Base-by-base conservation (phyloP, 2,113 vertebrate genomes). In the Myrmecobius fasciatus region DNA sequence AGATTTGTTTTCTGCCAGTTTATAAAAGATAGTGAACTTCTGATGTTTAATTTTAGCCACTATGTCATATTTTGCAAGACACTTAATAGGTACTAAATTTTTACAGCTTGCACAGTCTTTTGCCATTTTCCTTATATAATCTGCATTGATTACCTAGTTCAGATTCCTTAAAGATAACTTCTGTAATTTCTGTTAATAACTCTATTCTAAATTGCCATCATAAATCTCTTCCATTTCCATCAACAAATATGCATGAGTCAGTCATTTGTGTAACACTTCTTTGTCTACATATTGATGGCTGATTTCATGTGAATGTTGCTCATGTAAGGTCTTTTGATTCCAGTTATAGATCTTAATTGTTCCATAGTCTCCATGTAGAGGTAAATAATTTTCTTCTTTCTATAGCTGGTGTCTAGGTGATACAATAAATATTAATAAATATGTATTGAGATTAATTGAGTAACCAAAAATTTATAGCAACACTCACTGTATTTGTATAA, bases 361-460 rank as follows among this genome's bases (percentile, higher is more conserved):
- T 75, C 36, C 17, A n/a, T 75, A n/a, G 36, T 75, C 67, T 75
- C 20, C 36, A 75, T 75, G 17, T 6, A 43, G 36, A 75, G 20
- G 31, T 67, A 67, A 25, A 28, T 26, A 7, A 54, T 75, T 56
- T 60, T 43, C 91, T 7, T 48, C 89, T 93, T 53, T 93, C 43
- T 9, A 49, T 3, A 24, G 4, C 1, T 26, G 47, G 8, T 83
- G 51, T 36, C 53, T 52, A 53, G 36, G 25, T 52, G 28, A 9
- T 67, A 3, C 24, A 92, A 10, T 53, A 53, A 89, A 47, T 17
- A 90, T 94, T 24, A 94, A 52, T 5, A 52, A 2, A 48, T 48
- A 91, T 89, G 53, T 90, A 90, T 25, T 51, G 43, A 91, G 24
- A 48, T 24, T 83, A 67, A 89, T 60, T 91, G 54, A 93, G 90